Evolutionary conservation across 2,888 invertebrate genomes (phyloP), one percentile per base, ranked within the genome.

Genomic region (Bruchidius siliquastri): DNA sequence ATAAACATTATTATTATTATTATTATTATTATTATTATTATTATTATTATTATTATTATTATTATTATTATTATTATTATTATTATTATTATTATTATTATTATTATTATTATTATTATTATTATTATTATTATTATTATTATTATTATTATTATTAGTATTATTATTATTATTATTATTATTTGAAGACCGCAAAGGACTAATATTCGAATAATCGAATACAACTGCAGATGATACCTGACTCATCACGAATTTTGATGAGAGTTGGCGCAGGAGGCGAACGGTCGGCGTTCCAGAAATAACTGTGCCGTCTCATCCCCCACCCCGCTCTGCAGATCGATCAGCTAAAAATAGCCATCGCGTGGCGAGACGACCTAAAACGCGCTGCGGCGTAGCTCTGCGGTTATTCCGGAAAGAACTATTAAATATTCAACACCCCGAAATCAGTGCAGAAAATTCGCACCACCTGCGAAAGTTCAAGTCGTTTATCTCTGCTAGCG

Each of bases 341-440:
- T 86, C 85, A 81, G 82, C 86, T 86, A 86, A 86, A 86, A 86
- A 86, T 84, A 86, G 83, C 81, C 72, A 82, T 80, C 82, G 83
- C 83, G 83, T 80, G 49, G 49, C 49, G 49, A 13, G 49, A 49
- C 49, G 49, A 49, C 49, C 49, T 49, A 49, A 4, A 13, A 49
- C 49, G 49, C 49, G 49, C 18, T 49, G 49, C 49, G 49, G 49
- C 49, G 49, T 49, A 1, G 49, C 49, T 3, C 49, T 49, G 49
- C 49, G 49, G 49, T 49, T 49, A 49, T 49, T 1, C 10, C 1
- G 22, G n/a, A 68, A 68, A 21, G 68, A 68, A 68, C 21, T 68
- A 20, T 68, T 68, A 68, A 68, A 68, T 68, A 68, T 68, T 68
- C 49, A 49, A 13, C 49, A 49, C 49, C 49, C 49, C 49, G 10